phyloP scores from a whole-genome alignment of 2,113 vertebrate genomes.

The Salvelinus namaycush region DNA sequence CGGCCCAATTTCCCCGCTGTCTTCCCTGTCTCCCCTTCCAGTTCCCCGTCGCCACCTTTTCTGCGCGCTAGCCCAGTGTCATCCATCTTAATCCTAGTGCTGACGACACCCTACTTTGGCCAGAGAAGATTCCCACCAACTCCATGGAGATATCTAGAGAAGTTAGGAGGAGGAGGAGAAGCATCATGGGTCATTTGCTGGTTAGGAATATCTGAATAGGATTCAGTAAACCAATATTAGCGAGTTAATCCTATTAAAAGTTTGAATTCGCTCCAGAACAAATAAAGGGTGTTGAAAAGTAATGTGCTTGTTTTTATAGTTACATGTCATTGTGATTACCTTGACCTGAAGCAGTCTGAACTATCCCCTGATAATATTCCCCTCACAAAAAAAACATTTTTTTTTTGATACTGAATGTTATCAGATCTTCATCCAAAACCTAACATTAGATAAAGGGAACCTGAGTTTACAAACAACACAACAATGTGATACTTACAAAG shows the following conservation, averaged over 20 bases:
- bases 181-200: slow-evolving; percentile 20
- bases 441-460: too few species aligned
- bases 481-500: too few species aligned
- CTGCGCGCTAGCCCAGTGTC: slow-evolving; percentile 14
- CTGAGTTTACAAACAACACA: too few species aligned
- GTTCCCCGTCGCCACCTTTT: slow-evolving; percentile 49
- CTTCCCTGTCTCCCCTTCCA: slow-evolving; percentile 34
- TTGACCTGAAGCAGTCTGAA: background rate
- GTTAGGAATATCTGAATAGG: slow-evolving; percentile 6
- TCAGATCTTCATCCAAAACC: too few species aligned
- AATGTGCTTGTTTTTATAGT: background rate
- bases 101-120: slow-evolving; percentile 40
- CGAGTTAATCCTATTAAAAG: background rate
- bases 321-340: background rate
- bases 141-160: slow-evolving; percentile 40
- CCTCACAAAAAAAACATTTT: too few species aligned
- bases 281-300: background rate
- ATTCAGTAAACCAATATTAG: slow-evolving; percentile 19
- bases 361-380: too few species aligned
- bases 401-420: too few species aligned
- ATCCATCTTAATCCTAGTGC: slow-evolving; percentile 59
- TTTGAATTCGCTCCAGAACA: too few species aligned
- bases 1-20: slow-evolving; percentile 3
- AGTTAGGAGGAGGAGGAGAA: slow-evolving; percentile 38
- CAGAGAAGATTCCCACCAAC: slow-evolving; percentile 17